Percentiles rank a stretch among this genome's conserved stretches.
phyloP scores from a whole-genome alignment of 1,140 invertebrate species.

The Procambarus clarkii region DNA sequence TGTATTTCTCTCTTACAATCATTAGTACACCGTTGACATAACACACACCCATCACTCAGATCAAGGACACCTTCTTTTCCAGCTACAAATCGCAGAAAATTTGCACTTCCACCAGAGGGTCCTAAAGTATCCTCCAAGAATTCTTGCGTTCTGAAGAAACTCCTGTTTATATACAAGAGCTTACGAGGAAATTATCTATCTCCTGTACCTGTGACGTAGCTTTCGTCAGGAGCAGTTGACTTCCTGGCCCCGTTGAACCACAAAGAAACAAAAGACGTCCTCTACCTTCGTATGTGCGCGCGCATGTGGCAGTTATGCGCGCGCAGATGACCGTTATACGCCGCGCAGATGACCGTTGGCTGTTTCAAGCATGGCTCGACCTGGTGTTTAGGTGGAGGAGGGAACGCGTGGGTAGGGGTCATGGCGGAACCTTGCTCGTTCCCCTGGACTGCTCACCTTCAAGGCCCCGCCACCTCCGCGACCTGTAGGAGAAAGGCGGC shows the following conservation, averaged over 20 bases:
- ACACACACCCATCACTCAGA: neutral
- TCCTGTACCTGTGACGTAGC: neutral
- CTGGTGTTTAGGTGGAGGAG: conserved; percentile 52
- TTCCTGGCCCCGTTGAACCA: too few species aligned
- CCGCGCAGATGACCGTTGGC: neutral
- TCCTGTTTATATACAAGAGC: too few species aligned
- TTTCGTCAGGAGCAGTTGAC: neutral
- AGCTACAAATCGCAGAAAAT: neutral
- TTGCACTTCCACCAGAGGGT: too few species aligned
- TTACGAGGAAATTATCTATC: neutral
- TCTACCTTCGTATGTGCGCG: neutral
- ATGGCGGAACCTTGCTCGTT: conserved; percentile 65
- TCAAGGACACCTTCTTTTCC: neutral
- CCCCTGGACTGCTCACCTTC: conserved; percentile 62
- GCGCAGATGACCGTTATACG: neutral
- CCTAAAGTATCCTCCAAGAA: too few species aligned
- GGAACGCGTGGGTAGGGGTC: conserved; percentile 67
- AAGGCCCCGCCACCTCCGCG: conserved; percentile 63
- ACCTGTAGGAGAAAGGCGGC: conserved; percentile 11
- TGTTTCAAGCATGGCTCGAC: neutral
- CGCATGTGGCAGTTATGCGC: too few species aligned
- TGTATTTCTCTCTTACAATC: neutral
- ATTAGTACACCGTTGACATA: neutral
- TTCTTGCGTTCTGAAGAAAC: too few species aligned
- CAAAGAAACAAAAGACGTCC: neutral